Conservation (phyloP, 2,888 invertebrate species). For the Stenodera caucasica region DNA sequence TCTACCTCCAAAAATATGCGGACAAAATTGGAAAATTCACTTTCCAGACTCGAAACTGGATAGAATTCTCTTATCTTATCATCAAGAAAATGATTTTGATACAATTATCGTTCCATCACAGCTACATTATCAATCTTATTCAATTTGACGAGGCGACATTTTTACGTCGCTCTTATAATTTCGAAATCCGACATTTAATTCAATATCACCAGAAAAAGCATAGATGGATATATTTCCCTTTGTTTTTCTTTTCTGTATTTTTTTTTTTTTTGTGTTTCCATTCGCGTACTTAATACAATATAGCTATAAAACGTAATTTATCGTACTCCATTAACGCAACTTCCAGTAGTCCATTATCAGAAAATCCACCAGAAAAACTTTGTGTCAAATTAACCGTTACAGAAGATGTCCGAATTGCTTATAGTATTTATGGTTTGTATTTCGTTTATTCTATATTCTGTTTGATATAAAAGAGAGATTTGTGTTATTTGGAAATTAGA, state of each 20-base stretch:
- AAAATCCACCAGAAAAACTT: neutral
- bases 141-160: too few relatives aligned
- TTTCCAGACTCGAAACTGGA: too few relatives aligned
- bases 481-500: neutral
- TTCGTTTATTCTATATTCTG: neutral
- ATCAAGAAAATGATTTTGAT: too few relatives aligned
- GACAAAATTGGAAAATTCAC: too few relatives aligned
- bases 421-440: neutral
- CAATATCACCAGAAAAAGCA: neutral
- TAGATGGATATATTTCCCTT: neutral
- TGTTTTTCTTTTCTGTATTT: neutral
- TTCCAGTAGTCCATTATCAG: neutral
- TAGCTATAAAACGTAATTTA: slow-evolving; percentile 4
- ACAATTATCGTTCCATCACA: too few relatives aligned
- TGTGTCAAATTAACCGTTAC: slow-evolving; percentile 6
- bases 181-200: too few relatives aligned
- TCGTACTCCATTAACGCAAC: neutral
- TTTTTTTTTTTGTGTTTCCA: neutral
- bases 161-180: too few relatives aligned
- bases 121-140: too few relatives aligned
- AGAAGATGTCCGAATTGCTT: neutral
- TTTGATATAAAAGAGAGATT: neutral
- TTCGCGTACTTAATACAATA: neutral
- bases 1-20: too few relatives aligned
- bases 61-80: too few relatives aligned